A percentile compares a stretch with the other conserved stretches of the same genome.
These are phyloP conservation scores for Triplophysa rosa DNA, from an alignment of 2,113 vertebrate genomes.

Conservation along the genomic window DNA sequence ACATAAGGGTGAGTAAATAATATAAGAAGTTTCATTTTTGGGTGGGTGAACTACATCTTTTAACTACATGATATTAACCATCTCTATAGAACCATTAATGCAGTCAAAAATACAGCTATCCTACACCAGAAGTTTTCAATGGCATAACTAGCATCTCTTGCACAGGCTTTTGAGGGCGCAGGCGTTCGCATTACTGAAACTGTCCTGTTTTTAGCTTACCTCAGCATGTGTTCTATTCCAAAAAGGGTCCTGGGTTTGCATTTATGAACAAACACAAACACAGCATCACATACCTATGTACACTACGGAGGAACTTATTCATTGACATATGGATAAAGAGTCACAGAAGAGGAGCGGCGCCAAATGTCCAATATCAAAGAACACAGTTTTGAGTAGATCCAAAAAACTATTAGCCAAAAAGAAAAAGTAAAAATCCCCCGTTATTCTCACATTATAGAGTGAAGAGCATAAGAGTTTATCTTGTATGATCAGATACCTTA, in stretches of 20 bases:
- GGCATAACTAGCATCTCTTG: background rate
- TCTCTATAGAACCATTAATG: background rate
- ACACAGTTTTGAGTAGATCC: too few species aligned
- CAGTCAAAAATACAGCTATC: background rate
- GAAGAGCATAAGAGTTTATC: too few species aligned
- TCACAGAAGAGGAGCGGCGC: background rate
- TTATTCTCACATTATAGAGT: too few species aligned
- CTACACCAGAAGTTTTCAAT: background rate
- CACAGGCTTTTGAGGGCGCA: background rate
- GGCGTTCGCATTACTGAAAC: background rate
- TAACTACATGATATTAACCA: background rate
- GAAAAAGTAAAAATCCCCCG: too few species aligned
- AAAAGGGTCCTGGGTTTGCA: slow-evolving; percentile 80
- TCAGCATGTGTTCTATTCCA: slow-evolving; percentile 81
- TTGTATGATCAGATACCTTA: too few species aligned
- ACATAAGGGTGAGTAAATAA: too few species aligned
- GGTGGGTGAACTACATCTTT: too few species aligned
- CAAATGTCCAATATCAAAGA: too few species aligned
- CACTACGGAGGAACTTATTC: background rate
- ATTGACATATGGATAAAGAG: slow-evolving; percentile 31
- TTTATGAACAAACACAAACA: slow-evolving; percentile 69
- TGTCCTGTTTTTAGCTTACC: slow-evolving; percentile 73
- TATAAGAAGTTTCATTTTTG: background rate
- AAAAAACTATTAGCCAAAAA: too few species aligned
- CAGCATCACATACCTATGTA: slow-evolving; percentile 41